Percentiles rank a stretch among this genome's conserved stretches.
These are phyloP conservation scores for Copsychus sechellarum DNA, from an alignment of 2,113 vertebrate species.

Conservation along the genomic window DNA sequence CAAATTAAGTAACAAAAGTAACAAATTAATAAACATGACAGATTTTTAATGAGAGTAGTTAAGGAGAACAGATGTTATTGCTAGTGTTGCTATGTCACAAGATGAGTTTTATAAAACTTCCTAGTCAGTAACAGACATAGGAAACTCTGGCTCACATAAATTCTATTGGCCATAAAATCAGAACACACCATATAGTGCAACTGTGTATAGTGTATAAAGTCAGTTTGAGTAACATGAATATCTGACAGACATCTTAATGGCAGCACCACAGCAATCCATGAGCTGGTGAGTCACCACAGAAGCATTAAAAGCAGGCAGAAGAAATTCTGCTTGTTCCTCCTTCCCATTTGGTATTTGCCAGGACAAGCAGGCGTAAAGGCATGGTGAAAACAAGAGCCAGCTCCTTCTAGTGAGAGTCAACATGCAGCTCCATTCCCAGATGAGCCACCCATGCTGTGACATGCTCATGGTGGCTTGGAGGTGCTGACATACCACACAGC, in stretches of 20 bases:
- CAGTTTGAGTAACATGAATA: not conserved
- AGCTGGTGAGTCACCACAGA: not conserved
- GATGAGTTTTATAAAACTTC: not conserved
- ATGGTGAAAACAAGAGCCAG: not conserved
- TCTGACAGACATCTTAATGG: not conserved
- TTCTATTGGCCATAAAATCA: not conserved
- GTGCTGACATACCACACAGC: not conserved
- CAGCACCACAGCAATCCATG: not conserved
- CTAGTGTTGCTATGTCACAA: not conserved
- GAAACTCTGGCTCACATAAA: not conserved
- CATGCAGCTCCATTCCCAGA: not conserved
- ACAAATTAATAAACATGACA: not conserved
- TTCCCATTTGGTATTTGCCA: not conserved
- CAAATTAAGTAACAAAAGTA: no score
- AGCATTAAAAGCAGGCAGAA: not conserved
- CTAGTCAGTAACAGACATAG: not conserved
- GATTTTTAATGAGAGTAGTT: not conserved
- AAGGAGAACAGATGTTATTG: not conserved
- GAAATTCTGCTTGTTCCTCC: not conserved
- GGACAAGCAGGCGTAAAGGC: not conserved
- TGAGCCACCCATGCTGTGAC: not conserved
- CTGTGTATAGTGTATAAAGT: not conserved
- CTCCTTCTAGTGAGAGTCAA: not conserved
- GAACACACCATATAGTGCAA: not conserved
- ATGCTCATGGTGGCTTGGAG: rapidly evolving